Base-by-base conservation (phyloP, 1,140 invertebrate species). In the Drosophila persimilis region DNA sequence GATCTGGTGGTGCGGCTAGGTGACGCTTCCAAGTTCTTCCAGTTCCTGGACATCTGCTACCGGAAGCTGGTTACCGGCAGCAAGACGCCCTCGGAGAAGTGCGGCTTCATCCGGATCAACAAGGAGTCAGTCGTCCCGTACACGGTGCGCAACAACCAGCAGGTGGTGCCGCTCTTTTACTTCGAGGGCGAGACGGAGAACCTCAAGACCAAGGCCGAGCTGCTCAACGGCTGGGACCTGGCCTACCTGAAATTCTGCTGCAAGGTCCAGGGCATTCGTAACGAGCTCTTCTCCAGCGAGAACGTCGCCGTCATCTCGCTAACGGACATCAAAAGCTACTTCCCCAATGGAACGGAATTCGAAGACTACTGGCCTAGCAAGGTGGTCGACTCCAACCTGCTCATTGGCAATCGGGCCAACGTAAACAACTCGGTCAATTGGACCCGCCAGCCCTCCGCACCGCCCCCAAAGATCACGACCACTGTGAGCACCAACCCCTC, bases 121-220 rank as follows among this genome's bases (percentile, higher is more conserved):
- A 97, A 97, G 88, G 97, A 97, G 84, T 97, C 97, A 0, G 96
- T 98, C 31, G 97, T 98, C 48, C 97, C 97, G 3, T 99, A 98
- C 90, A 97, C 97, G 1, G 94, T 96, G 4, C 95, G 96, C 76
- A 95, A 96, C 73, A 93, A 92, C 56, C 94, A 96, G 77, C 97
- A 97, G 91, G 97, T 96, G 92, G 97, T 99, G 55, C 97, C 97
- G 9, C 91, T 98, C n/a, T 98, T 98, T 92, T 97, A 97, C 91
- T 97, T 98, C 90, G 97, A 97, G 92, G 96, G 96, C 64, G 97
- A 98, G 93, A 97, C 96, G 1, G 96, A 97, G 86, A 97, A 96
- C 91, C 92, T 97, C 1, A 97, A 97, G 88, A 93, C 95, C 44
- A 97, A 97, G 89, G 96, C 96, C 41, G 95, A 96, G 83, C 95